Conservation (phyloP, 2,888 invertebrate genomes). For the Ctena decussata region DNA sequence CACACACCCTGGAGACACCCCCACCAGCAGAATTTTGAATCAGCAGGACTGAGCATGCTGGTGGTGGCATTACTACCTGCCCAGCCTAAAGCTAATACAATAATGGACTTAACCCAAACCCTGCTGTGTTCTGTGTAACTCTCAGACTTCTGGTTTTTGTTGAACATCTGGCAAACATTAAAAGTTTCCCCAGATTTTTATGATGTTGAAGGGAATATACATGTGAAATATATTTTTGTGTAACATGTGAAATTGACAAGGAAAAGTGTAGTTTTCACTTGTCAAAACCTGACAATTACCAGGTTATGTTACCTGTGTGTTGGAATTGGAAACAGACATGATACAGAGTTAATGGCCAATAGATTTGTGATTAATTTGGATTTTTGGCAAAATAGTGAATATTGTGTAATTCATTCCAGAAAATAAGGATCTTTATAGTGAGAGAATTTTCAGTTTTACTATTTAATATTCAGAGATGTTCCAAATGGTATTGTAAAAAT, state of each 20-base stretch:
- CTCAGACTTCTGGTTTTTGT: background rate
- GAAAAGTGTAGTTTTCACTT: background rate
- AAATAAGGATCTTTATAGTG: background rate
- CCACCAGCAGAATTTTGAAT: too few species aligned
- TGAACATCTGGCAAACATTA: background rate
- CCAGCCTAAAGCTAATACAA: too few species aligned
- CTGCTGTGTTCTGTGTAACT: too few species aligned
- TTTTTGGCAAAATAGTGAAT: background rate
- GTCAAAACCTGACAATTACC: background rate
- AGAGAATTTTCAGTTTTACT: background rate
- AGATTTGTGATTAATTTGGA: background rate
- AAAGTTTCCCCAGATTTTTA: background rate
- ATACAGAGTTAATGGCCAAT: background rate
- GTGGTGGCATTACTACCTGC: too few species aligned
- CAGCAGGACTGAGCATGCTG: too few species aligned
- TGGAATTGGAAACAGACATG: background rate
- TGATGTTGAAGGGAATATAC: background rate
- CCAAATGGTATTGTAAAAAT: too few species aligned
- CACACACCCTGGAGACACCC: too few species aligned
- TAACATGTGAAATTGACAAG: constrained; percentile 9
- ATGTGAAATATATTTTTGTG: background rate
- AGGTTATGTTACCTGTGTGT: background rate
- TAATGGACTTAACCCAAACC: too few species aligned
- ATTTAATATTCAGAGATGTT: too few species aligned
- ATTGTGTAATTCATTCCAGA: background rate